Evolutionary conservation across 64 coral and sea anemone species (phyloP).

Genomic region (Platygyra sinensis): DNA sequence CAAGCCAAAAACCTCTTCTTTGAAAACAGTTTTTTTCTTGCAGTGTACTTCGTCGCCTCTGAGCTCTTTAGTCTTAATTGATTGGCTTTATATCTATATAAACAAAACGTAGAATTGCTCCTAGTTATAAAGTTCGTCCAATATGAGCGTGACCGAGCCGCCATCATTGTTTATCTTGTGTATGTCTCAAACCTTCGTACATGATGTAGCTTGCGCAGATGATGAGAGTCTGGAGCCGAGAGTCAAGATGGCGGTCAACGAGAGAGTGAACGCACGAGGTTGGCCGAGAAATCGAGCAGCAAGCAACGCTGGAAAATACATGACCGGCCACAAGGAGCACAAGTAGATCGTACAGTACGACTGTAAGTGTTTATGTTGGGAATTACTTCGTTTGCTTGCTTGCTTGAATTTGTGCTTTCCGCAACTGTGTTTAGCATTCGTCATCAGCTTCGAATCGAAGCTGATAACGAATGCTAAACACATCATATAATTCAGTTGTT

Average conservation of each 20-base stretch:
- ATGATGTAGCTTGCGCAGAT: background rate
- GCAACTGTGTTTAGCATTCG: too few relatives aligned
- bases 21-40: background rate
- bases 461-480: too few relatives aligned
- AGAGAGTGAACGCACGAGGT: constrained; percentile 67
- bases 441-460: too few relatives aligned
- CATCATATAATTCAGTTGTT: too few relatives aligned
- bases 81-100: background rate
- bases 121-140: background rate
- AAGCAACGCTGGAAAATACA: constrained; percentile 86
- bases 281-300: constrained; percentile 89
- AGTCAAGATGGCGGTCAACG: constrained; percentile 83
- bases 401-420: too few relatives aligned
- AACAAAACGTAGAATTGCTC: background rate
- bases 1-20: constrained; percentile 17
- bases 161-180: background rate
- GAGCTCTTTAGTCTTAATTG: constrained; percentile 1
- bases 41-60: background rate
- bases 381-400: background rate
- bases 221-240: background rate
- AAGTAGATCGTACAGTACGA: constrained; percentile 78
- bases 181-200: background rate
- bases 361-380: constrained; percentile 58
- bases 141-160: background rate
- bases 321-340: constrained; percentile 54